Percentiles rank a stretch among this genome's conserved stretches.
phyloP scores from a whole-genome alignment of 1,140 invertebrate species.

The Zaprionus tsacasi region DNA sequence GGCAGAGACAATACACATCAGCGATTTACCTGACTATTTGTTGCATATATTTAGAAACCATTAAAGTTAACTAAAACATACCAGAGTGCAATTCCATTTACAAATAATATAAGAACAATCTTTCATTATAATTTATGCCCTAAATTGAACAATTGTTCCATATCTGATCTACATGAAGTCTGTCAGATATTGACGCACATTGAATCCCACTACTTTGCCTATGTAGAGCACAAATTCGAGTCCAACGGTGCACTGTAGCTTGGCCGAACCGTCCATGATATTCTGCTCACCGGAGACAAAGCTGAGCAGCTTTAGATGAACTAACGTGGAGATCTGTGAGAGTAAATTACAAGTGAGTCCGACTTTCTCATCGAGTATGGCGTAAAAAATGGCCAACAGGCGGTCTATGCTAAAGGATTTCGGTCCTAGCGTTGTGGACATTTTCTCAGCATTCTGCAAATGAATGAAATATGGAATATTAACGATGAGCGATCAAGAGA shows the following conservation, averaged over 20 bases:
- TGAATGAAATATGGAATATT: slow-evolving; percentile 1
- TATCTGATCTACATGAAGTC: slow-evolving; percentile 86
- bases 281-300: slow-evolving; percentile 87
- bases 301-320: slow-evolving; percentile 88
- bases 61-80: slow-evolving; percentile 5
- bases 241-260: slow-evolving; percentile 91
- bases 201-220: slow-evolving; percentile 89
- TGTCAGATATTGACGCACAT: slow-evolving; percentile 90
- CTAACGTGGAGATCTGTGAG: slow-evolving; percentile 91
- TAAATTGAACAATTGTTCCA: not conserved
- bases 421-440: slow-evolving; percentile 87
- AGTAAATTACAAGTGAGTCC: slow-evolving; percentile 93
- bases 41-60: slow-evolving; percentile 74
- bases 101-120: not conserved
- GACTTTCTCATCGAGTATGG: slow-evolving; percentile 93
- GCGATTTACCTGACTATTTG: slow-evolving; percentile 78
- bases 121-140: not conserved
- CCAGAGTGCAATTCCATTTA: not conserved
- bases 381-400: slow-evolving; percentile 95
- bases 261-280: slow-evolving; percentile 86
- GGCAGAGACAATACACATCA: slow-evolving; percentile 78
- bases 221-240: slow-evolving; percentile 89
- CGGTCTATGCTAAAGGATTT: slow-evolving; percentile 93
- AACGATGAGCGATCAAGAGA: not conserved
- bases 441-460: slow-evolving; percentile 84